phyloP scores from a whole-genome alignment of 2,797 vertebrate species.

The Parambassis ranga region DNA sequence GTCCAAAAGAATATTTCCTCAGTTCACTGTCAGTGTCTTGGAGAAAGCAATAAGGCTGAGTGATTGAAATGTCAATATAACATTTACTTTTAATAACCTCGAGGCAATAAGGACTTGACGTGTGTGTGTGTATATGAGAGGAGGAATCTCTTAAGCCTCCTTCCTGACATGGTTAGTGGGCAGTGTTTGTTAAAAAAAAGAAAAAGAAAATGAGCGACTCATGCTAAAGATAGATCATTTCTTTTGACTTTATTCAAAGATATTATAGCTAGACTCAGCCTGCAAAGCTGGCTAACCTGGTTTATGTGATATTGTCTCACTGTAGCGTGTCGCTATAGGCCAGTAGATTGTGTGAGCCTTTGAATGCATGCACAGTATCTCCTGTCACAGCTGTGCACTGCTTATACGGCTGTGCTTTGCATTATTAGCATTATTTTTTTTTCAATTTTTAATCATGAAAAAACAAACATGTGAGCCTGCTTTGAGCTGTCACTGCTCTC shows the following conservation, averaged over 20 bases:
- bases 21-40: not conserved
- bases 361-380: no score
- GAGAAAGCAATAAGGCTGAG: conserved; percentile 52
- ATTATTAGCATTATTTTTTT: no score
- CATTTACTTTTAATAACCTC: conserved; percentile 66
- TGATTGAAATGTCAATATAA: conserved; percentile 62
- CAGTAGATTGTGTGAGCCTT: no score
- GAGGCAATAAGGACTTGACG: conserved; percentile 47
- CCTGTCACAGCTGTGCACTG: no score
- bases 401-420: no score
- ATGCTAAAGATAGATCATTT: not conserved
- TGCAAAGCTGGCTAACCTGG: not conserved
- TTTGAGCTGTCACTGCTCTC: no score
- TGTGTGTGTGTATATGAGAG: conserved; percentile 43
- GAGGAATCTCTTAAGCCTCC: conserved; percentile 25
- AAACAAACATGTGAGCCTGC: no score
- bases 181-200: conserved; percentile 8
- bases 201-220: not conserved
- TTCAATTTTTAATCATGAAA: no score
- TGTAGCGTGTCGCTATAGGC: not conserved
- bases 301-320: not conserved
- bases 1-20: not conserved
- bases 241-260: conserved; percentile 5
- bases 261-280: not conserved
- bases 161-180: conserved; percentile 3